phyloP scores from a whole-genome alignment of 2,888 invertebrate genomes.

The Drosophila neoperkinsi region DNA sequence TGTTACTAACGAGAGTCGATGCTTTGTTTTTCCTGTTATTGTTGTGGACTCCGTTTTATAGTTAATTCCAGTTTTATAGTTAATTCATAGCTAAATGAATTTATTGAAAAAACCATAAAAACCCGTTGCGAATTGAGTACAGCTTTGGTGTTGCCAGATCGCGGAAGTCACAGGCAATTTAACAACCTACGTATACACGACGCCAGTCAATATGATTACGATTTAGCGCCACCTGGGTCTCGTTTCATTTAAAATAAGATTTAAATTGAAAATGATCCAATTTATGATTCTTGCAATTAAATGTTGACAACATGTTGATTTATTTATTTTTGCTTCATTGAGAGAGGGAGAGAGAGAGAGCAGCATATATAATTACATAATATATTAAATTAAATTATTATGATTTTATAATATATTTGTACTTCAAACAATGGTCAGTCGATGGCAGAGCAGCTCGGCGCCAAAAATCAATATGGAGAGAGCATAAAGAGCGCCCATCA shows the following conservation, averaged over 20 bases:
- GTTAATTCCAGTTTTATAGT: neutral
- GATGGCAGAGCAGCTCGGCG: slow-evolving; percentile 31
- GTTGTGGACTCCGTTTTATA: neutral
- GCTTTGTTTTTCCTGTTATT: neutral
- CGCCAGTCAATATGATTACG: neutral
- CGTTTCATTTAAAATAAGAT: neutral
- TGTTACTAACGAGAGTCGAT: neutral
- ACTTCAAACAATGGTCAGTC: neutral
- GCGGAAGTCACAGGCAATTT: neutral
- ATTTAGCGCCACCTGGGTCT: neutral
- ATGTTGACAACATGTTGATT: neutral
- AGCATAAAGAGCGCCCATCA: slow-evolving; percentile 43
- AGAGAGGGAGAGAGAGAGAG: neutral
- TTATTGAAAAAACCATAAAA: neutral
- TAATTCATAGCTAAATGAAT: neutral
- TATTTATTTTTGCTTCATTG: neutral
- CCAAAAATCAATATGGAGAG: slow-evolving; percentile 38
- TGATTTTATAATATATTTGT: neutral
- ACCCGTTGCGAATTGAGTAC: neutral
- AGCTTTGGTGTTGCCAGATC: slow-evolving; percentile 3
- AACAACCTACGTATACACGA: neutral
- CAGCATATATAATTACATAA: neutral
- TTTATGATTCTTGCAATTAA: neutral
- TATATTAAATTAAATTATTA: neutral
- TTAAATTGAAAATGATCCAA: neutral